phyloP scores from a whole-genome alignment of 1,140 invertebrate genomes.

The Lepidurus couesii region DNA sequence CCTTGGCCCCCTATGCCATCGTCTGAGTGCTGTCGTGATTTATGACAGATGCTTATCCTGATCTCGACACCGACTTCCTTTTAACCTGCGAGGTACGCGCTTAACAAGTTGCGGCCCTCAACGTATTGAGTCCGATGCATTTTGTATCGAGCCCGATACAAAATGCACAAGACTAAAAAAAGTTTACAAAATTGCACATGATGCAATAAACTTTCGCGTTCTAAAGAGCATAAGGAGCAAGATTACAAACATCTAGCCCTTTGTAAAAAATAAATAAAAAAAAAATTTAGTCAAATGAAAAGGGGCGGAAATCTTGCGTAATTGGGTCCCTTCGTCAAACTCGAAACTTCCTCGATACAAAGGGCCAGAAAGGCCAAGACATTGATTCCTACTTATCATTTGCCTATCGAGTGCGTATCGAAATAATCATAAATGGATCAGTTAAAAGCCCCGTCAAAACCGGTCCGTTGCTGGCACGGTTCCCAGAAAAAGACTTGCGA shows the following conservation, averaged over 20 bases:
- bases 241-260: too few relatives aligned
- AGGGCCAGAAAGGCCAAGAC: not conserved
- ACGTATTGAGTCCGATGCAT: not conserved
- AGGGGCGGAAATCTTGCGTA: not conserved
- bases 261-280: too few relatives aligned
- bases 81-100: conserved; percentile 17
- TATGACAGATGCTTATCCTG: conserved; percentile 22
- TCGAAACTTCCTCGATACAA: not conserved
- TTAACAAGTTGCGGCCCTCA: not conserved
- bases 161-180: not conserved
- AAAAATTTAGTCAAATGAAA: too few relatives aligned
- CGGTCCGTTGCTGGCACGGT: not conserved
- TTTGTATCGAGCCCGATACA: not conserved
- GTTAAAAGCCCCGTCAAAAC: conserved; percentile 6
- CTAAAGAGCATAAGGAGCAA: too few relatives aligned
- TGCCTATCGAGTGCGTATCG: not conserved
- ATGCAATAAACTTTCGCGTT: too few relatives aligned
- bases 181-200: too few relatives aligned
- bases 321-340: not conserved
- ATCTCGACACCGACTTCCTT: conserved; percentile 18
- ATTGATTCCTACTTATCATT: conserved; percentile 15
- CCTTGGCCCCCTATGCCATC: not conserved
- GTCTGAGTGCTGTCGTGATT: conserved; percentile 21
- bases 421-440: conserved; percentile 20
- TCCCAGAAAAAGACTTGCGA: not conserved